These are phyloP conservation scores for Euclidia mi DNA, from an alignment of 2,888 invertebrate species.

Conservation along the genomic window DNA sequence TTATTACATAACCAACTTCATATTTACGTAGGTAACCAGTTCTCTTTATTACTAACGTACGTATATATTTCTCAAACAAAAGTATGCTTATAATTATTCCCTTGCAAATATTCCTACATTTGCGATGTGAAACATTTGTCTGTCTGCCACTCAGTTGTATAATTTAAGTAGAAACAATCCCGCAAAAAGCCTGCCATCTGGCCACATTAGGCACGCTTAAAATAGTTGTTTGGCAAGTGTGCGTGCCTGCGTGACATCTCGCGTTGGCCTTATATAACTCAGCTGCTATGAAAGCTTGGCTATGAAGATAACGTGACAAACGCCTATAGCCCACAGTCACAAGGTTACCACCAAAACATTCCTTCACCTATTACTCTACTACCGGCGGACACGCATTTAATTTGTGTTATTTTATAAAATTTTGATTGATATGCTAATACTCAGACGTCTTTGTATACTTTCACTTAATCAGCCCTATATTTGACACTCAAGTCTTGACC, in stretches of 20 bases:
- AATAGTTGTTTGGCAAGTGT: slow-evolving; percentile 60
- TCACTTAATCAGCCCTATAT: slow-evolving; percentile 19
- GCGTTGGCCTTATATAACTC: slow-evolving; percentile 54
- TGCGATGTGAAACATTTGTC: background rate
- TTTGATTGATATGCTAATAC: slow-evolving; percentile 49
- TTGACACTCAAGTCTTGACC: background rate
- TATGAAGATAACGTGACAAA: slow-evolving; percentile 69
- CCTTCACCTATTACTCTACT: slow-evolving; percentile 40
- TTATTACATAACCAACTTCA: no score
- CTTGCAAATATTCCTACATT: slow-evolving; percentile 5
- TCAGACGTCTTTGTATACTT: slow-evolving; percentile 24
- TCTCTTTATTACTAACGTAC: no score
- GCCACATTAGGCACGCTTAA: slow-evolving; percentile 39
- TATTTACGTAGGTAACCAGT: no score
- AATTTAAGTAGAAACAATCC: slow-evolving; percentile 27
- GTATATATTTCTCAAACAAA: no score
- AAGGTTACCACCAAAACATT: slow-evolving; percentile 55
- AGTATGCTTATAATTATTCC: background rate
- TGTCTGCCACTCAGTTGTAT: slow-evolving; percentile 4
- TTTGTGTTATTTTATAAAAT: slow-evolving; percentile 45
- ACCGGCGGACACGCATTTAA: slow-evolving; percentile 48
- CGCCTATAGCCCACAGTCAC: slow-evolving; percentile 58
- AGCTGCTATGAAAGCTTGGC: slow-evolving; percentile 56
- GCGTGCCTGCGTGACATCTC: slow-evolving; percentile 72
- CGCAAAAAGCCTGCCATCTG: slow-evolving; percentile 24